Evolutionary conservation across 2,113 vertebrate genomes (phyloP), one percentile per base, ranked within the genome.

Genomic region (Pholis gunnellus): DNA sequence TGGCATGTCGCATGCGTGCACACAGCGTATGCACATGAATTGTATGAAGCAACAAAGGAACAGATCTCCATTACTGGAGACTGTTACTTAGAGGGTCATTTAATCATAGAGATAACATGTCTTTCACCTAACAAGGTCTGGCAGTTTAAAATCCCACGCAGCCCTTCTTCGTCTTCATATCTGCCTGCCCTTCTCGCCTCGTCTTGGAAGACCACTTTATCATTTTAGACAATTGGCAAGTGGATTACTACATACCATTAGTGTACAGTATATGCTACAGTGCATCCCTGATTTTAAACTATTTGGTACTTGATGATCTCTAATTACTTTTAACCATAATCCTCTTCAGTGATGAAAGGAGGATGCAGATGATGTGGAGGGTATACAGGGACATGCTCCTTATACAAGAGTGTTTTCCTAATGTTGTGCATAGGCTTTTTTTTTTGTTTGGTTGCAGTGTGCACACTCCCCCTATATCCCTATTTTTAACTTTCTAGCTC

Each of bases 401-500:
- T 7, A 25, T 74, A 69, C 42, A 77, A 36, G n/a, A 54, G 34
- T 50, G 48, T 50, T 54, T 29, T 22, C 38, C 25, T 22, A 7
- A n/a, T 59, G 42, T 60, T 67, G 83, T 48, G 48, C 6, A 27
- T 77, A 0, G 46, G 34, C 66, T 59, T n/a, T n/a, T 54, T 75
- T n/a, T 22, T 56, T 38, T 20, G 14, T 60, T 78, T 22, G 9
- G 9, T 17, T 74, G 61, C n/a, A 9, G 18, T 68, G 42, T 67
- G 54, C 71, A 70, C 77, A 75, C 50, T 59, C 69, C 64, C 67
- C 42, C 29, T 65, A 64, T 85, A 31, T 50, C 46, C 29, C 84
- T 86, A 86, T 86, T 89, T 89, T 61, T 82, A 85, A 25, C 77
- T 36, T 67, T 34, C 11, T 8, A 65, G 14, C 59, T 72, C 38